Evolutionary conservation across 2,113 vertebrate species (phyloP).

Genomic region (Dasyornis broadbenti): DNA sequence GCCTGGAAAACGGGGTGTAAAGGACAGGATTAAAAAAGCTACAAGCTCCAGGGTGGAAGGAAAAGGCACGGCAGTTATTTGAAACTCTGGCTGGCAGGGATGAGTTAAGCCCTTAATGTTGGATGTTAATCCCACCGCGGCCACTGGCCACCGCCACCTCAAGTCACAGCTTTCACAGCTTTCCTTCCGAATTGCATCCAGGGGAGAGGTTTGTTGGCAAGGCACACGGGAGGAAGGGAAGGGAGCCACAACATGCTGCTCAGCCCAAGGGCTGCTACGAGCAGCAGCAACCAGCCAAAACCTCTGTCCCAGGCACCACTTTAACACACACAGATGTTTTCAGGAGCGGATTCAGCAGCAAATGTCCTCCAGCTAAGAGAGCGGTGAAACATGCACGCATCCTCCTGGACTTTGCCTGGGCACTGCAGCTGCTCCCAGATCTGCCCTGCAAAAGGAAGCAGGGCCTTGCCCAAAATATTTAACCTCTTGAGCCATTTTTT

Average conservation of each 20-base stretch:
- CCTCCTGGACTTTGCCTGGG: background rate
- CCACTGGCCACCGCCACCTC: background rate
- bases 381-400: background rate
- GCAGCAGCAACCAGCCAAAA: background rate
- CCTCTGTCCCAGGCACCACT: background rate
- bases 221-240: background rate
- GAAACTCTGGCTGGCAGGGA: background rate
- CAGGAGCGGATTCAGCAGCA: background rate
- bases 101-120: background rate
- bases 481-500: background rate
- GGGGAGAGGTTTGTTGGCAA: constrained; percentile 1
- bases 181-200: background rate
- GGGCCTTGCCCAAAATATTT: background rate
- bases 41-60: background rate
- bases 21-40: background rate
- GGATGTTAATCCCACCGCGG: background rate
- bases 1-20: fast-evolving
- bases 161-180: background rate
- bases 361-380: background rate
- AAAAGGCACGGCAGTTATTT: background rate
- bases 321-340: background rate
- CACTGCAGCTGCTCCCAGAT: background rate
- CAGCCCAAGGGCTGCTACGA: background rate
- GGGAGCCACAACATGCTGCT: background rate
- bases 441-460: background rate